These are phyloP conservation scores for Lagopus leucura DNA, from an alignment of 2,113 vertebrate genomes.

Conservation along the genomic window DNA sequence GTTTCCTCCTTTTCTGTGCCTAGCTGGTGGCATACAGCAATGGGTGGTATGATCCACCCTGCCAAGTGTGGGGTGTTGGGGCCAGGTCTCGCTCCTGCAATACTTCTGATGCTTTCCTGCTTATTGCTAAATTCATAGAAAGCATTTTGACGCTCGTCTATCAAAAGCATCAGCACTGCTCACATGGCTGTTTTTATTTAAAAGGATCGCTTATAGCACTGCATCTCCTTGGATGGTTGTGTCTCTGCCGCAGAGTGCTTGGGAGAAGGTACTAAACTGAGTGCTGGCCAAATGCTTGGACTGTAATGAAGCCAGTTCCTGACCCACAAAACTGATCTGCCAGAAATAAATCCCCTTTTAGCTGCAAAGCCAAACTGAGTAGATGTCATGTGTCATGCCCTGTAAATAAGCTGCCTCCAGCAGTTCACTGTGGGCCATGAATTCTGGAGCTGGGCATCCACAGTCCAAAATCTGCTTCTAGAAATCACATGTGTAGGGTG, in stretches of 20 bases:
- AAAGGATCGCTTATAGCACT: background rate
- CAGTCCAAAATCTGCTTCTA: background rate
- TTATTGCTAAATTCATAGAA: background rate
- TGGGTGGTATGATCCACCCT: background rate
- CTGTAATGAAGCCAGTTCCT: background rate
- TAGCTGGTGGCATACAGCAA: background rate
- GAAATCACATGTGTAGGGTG: background rate
- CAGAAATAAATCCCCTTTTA: conserved; percentile 53
- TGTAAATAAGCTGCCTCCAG: conserved; percentile 46
- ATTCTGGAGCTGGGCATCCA: background rate
- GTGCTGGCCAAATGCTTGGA: background rate
- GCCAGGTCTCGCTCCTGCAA: background rate
- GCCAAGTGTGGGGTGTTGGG: background rate
- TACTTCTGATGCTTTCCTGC: background rate
- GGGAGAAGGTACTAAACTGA: conserved; percentile 4
- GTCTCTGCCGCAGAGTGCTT: background rate
- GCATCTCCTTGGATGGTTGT: background rate
- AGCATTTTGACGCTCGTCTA: background rate
- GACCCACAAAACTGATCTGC: conserved; percentile 41
- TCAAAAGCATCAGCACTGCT: background rate
- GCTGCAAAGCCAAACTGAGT: conserved; percentile 46
- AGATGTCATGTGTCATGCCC: conserved; percentile 47
- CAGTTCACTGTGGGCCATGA: background rate
- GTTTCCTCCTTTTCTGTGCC: background rate
- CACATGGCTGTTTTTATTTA: conserved; percentile 13